A percentile compares a stretch with the other conserved stretches of the same genome.
Evolutionary conservation across 53 echinoderm and acorn worm genomes (phyloP).

Genomic region (Stichopus horrens): DNA sequence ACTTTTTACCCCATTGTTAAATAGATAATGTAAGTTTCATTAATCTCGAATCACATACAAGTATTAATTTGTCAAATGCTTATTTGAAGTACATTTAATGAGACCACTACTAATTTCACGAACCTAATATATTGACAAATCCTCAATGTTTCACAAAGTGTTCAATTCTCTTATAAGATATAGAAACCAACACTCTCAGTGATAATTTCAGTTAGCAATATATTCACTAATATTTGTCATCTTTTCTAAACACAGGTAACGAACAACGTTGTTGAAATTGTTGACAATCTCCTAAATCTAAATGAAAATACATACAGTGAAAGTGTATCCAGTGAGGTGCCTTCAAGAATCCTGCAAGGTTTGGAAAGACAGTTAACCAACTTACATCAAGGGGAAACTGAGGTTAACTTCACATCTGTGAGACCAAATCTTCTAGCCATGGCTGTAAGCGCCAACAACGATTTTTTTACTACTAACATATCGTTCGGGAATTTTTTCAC

Average conservation of each 20-base stretch:
- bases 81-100: no score
- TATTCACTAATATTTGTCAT: no score
- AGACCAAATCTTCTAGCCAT: constrained; percentile 27
- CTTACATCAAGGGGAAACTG: constrained; percentile 41
- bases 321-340: not conserved
- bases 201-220: no score
- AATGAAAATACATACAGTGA: constrained; percentile 3
- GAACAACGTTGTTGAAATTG: constrained; percentile 36
- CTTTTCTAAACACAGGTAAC: constrained; percentile 37
- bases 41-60: no score
- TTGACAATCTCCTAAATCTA: constrained; percentile 49
- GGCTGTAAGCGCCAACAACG: not conserved
- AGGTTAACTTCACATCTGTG: constrained; percentile 43
- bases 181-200: no score
- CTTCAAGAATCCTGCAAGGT: constrained; percentile 44
- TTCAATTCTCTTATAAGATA: no score
- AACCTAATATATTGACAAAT: no score
- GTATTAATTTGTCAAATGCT: no score
- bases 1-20: no score
- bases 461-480: not conserved
- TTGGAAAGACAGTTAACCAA: constrained; percentile 50
- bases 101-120: no score
- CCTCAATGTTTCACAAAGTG: no score
- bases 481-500: constrained; percentile 15
- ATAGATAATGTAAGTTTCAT: no score